Base-by-base conservation (phyloP, 2,888 invertebrate genomes). In the Plebejus anna region DNA sequence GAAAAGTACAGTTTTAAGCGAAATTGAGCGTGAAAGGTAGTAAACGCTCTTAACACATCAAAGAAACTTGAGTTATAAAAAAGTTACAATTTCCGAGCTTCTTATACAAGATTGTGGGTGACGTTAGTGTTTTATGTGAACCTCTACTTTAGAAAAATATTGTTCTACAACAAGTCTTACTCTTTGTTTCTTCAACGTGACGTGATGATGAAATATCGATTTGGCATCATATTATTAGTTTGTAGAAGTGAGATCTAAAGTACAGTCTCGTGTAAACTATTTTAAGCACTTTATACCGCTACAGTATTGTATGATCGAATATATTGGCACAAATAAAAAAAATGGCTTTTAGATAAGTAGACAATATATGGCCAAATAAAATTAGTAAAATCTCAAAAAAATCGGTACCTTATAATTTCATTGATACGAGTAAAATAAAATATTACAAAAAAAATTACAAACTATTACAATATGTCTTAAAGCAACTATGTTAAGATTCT, bases 401-500 rank as follows among this genome's bases (percentile, higher is more conserved):
- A 47, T 72, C 42, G 47, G 28, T 47, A 66, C 32, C 28, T 71
- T n/a, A 42, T 42, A 42, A 71, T 42, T 42, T 71, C 42, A 71
- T 42, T 38, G 11, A 42, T 77, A 75, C 22, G 66, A 78, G 42
- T 57, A 75, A 75, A 28, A 77, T 59, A 47, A 47, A 47, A 78
- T 36, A 75, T 76, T 22, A 22, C 22, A 77, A 75, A 70, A 75
- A 76, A 77, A 72, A 78, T 70, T 42, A 73, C 47, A 75, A 77
- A 76, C 70, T 28, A 71, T 76, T 78, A 66, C 77, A 22, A 22
- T 22, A 71, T 71, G 55, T 73, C 73, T 55, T 73, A 73, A 51
- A 73, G 42, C 72, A 73, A 55, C 32, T 73, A 55, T 51, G 32
- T 55, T 73, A 73, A 55, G 51, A 79, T 75, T 79, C 75, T 83